A percentile compares a stretch with the other conserved stretches of the same genome.
These are phyloP conservation scores for Eupithecia abbreviata DNA, from an alignment of 2,888 invertebrate species.

Conservation along the genomic window DNA sequence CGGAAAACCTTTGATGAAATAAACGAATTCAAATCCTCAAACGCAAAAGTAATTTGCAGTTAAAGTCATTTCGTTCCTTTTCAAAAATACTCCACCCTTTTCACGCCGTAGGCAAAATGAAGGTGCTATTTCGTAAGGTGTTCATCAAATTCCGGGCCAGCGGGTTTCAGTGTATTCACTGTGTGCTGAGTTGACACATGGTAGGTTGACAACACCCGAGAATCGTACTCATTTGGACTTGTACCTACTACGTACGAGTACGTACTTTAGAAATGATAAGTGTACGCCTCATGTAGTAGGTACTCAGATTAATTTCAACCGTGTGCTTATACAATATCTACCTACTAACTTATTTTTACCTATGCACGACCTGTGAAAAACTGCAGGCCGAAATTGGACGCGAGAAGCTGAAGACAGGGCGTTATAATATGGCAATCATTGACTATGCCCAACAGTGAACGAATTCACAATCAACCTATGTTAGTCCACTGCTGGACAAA, in stretches of 20 bases:
- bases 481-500: too few species aligned
- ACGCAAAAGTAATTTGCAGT: conserved; percentile 12
- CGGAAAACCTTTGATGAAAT: conserved; percentile 40
- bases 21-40: conserved; percentile 7
- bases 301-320: not conserved
- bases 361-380: not conserved
- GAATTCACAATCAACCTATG: too few species aligned
- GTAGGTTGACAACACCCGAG: not conserved
- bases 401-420: not conserved
- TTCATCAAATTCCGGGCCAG: conserved; percentile 16
- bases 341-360: not conserved
- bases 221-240: not conserved
- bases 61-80: conserved; percentile 10
- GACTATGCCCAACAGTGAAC: not conserved
- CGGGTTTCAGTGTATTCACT: not conserved
- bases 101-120: conserved; percentile 11
- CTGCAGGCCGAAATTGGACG: not conserved
- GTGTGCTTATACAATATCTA: not conserved
- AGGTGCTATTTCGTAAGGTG: conserved; percentile 24
- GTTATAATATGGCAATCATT: not conserved
- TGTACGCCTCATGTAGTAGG: not conserved
- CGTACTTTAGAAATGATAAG: not conserved
- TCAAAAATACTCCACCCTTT: conserved; percentile 4
- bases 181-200: not conserved
- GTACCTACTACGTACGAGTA: not conserved